A percentile compares a stretch with the other conserved stretches of the same genome.
Conservation (phyloP, 2,113 vertebrate species). For the Nothoprocta pentlandii region DNA sequence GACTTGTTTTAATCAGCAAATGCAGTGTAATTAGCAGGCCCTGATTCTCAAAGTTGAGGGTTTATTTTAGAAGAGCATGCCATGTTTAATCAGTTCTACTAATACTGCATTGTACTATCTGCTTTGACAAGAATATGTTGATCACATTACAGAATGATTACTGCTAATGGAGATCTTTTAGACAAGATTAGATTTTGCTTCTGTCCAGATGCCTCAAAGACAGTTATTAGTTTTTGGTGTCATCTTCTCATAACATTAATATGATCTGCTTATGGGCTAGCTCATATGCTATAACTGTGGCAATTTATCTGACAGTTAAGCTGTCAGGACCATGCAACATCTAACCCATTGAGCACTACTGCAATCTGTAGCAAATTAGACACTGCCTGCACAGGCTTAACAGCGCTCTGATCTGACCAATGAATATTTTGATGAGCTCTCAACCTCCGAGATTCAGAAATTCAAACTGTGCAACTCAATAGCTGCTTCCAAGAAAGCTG, state of each 20-base stretch:
- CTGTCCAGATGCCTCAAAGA: constrained; percentile 57
- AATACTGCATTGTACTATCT: constrained; percentile 12
- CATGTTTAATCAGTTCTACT: constrained; percentile 54
- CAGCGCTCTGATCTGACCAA: background rate
- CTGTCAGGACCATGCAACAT: constrained; percentile 45
- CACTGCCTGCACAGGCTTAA: background rate
- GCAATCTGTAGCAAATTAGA: constrained; percentile 34
- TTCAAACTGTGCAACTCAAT: background rate
- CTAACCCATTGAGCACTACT: constrained; percentile 31
- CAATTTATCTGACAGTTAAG: constrained; percentile 70
- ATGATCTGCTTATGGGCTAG: constrained; percentile 53
- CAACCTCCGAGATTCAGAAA: background rate
- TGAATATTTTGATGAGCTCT: constrained; percentile 14
- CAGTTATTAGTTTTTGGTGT: constrained; percentile 60
- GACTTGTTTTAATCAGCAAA: background rate
- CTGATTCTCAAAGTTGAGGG: background rate
- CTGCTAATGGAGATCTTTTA: constrained; percentile 51
- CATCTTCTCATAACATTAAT: constrained; percentile 53
- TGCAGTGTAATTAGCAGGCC: constrained; percentile 14
- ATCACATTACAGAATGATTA: constrained; percentile 65
- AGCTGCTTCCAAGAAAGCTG: background rate
- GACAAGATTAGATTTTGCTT: constrained; percentile 59
- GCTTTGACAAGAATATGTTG: constrained; percentile 60
- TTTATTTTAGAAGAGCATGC: constrained; percentile 40
- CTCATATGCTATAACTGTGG: constrained; percentile 24